phyloP scores from a whole-genome alignment of 1,140 invertebrate species.

The Drosophila lacteicornis region DNA sequence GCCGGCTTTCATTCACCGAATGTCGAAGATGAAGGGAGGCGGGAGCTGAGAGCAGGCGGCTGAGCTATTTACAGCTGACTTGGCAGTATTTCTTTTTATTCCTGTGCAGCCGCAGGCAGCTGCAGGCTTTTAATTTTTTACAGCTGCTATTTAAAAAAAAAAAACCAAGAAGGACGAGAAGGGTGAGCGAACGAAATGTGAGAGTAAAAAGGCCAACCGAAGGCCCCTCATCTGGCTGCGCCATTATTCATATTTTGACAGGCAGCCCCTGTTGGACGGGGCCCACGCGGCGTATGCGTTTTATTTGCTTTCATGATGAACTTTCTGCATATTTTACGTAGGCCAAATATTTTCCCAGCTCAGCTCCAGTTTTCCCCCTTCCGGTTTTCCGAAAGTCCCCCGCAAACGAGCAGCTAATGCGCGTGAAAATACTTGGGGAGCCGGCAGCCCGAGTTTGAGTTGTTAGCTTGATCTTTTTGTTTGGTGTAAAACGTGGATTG shows the following conservation, averaged over 20 bases:
- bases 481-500: slow-evolving; percentile 20
- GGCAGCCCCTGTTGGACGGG: slow-evolving; percentile 42
- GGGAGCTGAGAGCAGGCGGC: slow-evolving; percentile 18
- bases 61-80: slow-evolving; percentile 67
- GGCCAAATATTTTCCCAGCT: slow-evolving; percentile 47
- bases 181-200: slow-evolving; percentile 16
- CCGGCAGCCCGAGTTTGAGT: slow-evolving; percentile 8
- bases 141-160: slow-evolving; percentile 67
- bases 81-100: slow-evolving; percentile 59
- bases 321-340: slow-evolving; percentile 72
- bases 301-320: slow-evolving; percentile 78
- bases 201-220: slow-evolving; percentile 32
- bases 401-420: slow-evolving; percentile 65
- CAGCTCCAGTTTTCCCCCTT: slow-evolving; percentile 14
- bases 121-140: slow-evolving; percentile 75
- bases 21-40: background rate
- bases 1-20: slow-evolving; percentile 56
- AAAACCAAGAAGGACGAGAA: background rate
- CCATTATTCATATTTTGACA: slow-evolving; percentile 81
- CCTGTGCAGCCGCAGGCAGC: slow-evolving; percentile 46
- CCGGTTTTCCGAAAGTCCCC: slow-evolving; percentile 4
- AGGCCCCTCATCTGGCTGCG: slow-evolving; percentile 37
- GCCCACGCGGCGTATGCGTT: slow-evolving; percentile 75
- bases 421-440: slow-evolving; percentile 53
- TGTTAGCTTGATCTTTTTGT: slow-evolving; percentile 54